Percentiles rank a stretch among this genome's conserved stretches.
phyloP scores from a whole-genome alignment of 2,888 invertebrate genomes.

The Biston betularia region DNA sequence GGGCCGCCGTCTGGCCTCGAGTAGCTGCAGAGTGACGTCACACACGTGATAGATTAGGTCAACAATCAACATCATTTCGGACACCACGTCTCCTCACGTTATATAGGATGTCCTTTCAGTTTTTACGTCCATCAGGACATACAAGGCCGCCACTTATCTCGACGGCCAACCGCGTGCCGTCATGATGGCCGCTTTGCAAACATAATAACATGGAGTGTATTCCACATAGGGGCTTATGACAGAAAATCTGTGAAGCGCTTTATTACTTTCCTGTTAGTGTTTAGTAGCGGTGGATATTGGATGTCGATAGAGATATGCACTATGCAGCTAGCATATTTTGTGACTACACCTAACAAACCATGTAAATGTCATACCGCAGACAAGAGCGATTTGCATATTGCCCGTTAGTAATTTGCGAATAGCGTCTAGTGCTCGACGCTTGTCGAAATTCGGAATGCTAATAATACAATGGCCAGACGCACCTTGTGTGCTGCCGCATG shows the following conservation, averaged over 20 bases:
- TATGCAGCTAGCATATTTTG: conserved; percentile 28
- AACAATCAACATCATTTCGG: conserved; percentile 55
- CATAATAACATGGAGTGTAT: conserved; percentile 58
- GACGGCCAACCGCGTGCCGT: conserved; percentile 55
- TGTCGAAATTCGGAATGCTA: conserved; percentile 81
- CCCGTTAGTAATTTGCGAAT: conserved; percentile 74
- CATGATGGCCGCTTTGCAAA: conserved; percentile 64
- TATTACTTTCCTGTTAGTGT: conserved; percentile 41
- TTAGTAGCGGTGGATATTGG: conserved; percentile 40
- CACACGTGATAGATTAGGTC: conserved; percentile 64
- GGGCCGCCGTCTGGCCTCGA: conserved; percentile 59
- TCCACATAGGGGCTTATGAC: conserved; percentile 38
- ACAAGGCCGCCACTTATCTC: conserved; percentile 65
- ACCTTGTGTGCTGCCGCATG: conserved; percentile 68
- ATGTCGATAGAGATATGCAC: conserved; percentile 33
- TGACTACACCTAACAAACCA: conserved; percentile 57
- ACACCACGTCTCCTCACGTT: conserved; percentile 49
- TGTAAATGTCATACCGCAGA: conserved; percentile 64
- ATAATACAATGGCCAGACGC: conserved; percentile 80
- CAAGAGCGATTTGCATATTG: conserved; percentile 74
- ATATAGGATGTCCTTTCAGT: conserved; percentile 60
- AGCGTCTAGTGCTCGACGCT: conserved; percentile 71
- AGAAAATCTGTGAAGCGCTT: conserved; percentile 38
- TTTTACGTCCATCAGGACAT: conserved; percentile 59
- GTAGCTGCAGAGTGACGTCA: conserved; percentile 59